Conservation (phyloP, 2,797 vertebrate species). For the Mallotus villosus region DNA sequence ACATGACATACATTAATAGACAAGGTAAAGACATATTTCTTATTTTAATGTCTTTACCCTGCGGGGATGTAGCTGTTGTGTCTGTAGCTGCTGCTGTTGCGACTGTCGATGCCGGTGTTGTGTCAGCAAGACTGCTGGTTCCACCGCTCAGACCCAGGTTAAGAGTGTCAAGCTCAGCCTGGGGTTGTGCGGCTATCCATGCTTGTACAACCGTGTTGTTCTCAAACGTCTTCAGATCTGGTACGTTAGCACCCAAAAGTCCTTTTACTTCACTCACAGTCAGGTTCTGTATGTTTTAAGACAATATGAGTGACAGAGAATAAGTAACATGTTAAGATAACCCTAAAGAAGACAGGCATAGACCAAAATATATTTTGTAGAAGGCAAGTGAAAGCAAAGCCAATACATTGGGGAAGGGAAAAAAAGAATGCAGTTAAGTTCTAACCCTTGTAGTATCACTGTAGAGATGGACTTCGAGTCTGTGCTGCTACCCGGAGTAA, state of each 20-base stretch:
- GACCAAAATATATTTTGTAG: neutral
- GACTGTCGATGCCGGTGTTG: neutral
- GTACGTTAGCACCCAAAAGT: constrained; percentile 47
- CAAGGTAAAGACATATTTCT: too few species aligned
- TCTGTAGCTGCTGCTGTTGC: neutral
- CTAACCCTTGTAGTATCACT: neutral
- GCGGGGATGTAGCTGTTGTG: neutral
- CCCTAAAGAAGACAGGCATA: neutral
- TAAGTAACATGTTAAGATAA: neutral
- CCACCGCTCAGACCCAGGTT: constrained; percentile 46
- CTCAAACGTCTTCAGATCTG: constrained; percentile 66
- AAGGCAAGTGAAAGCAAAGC: too few species aligned
- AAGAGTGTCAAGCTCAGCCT: constrained; percentile 52
- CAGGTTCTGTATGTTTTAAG: constrained; percentile 48
- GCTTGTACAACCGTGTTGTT: constrained; percentile 39
- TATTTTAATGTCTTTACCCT: too few species aligned
- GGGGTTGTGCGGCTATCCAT: constrained; percentile 56
- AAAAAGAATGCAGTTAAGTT: neutral
- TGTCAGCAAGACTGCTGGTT: neutral
- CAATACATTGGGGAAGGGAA: too few species aligned
- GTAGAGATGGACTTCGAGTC: too few species aligned
- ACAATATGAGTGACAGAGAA: neutral
- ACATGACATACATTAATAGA: too few species aligned
- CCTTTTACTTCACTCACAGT: constrained; percentile 49
- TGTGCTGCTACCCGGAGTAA: too few species aligned